Evolutionary conservation across 2,113 vertebrate genomes (phyloP).

Genomic region (Nannobrachium achirus): DNA sequence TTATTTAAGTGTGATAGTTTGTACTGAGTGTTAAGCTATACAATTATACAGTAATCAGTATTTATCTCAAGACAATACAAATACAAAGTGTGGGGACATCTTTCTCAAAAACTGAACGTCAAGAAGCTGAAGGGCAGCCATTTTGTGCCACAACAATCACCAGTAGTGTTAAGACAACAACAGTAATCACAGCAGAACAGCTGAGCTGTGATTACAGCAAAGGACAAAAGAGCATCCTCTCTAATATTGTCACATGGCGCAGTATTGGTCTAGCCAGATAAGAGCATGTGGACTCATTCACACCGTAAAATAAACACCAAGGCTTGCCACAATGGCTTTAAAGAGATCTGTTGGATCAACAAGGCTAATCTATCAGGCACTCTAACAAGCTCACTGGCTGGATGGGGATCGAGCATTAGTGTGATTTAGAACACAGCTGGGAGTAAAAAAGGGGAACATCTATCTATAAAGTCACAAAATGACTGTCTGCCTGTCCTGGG

Average conservation of each 20-base stretch:
- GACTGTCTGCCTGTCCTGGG: background rate
- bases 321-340: slow-evolving; percentile 8
- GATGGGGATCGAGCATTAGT: background rate
- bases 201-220: background rate
- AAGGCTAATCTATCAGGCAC: slow-evolving; percentile 22
- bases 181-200: background rate
- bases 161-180: background rate
- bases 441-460: background rate
- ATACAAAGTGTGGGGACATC: no score
- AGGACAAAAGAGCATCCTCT: background rate
- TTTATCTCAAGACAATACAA: no score
- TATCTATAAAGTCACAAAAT: background rate
- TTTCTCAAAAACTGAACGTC: background rate
- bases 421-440: background rate
- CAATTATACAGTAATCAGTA: no score
- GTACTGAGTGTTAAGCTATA: no score
- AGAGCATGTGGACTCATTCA: background rate
- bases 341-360: slow-evolving; percentile 18
- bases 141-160: background rate
- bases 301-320: background rate
- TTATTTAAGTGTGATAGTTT: no score
- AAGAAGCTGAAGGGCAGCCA: background rate
- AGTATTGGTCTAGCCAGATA: slow-evolving; percentile 4
- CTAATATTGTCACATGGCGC: background rate
- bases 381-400: slow-evolving; percentile 7